A percentile compares a stretch with the other conserved stretches of the same genome.
phyloP scores from a whole-genome alignment of 2,113 vertebrate species.

The Leuciscus idus region DNA sequence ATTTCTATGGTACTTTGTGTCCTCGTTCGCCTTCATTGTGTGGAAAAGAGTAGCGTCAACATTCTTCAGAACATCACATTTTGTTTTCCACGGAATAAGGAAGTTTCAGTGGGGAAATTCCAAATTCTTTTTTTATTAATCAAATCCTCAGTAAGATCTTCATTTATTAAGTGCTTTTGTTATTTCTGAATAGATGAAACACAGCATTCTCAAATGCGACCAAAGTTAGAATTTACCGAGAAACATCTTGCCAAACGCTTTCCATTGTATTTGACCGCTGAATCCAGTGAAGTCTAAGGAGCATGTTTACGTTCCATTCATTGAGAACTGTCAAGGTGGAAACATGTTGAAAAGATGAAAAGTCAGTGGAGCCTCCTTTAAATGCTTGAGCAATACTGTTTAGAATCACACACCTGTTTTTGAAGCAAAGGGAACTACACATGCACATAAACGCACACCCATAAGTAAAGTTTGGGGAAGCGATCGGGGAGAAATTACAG shows the following conservation, averaged over 20 bases:
- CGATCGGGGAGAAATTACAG: constrained; percentile 54
- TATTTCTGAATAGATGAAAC: not conserved
- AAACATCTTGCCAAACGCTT: constrained; percentile 27
- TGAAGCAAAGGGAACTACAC: constrained; percentile 32
- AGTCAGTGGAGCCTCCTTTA: constrained; percentile 43
- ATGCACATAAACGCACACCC: not conserved
- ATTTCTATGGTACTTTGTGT: not conserved
- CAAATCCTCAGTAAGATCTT: not conserved
- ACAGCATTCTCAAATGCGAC: not conserved
- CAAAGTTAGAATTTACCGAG: constrained; percentile 29
- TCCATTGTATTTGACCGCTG: not conserved
- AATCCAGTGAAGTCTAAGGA: constrained; percentile 30
- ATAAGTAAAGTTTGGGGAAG: constrained; percentile 24
- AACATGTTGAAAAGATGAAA: constrained; percentile 54
- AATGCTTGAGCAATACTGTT: constrained; percentile 57
- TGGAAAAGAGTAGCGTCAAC: not conserved
- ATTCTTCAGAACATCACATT: too few relatives aligned
- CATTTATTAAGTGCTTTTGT: not conserved
- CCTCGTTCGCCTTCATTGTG: not conserved
- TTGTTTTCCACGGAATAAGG: not conserved
- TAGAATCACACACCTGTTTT: constrained; percentile 57
- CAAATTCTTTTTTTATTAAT: not conserved
- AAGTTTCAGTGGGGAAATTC: not conserved
- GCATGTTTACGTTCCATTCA: constrained; percentile 53
- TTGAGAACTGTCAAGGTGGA: constrained; percentile 50